Base-by-base conservation (phyloP, 2,113 vertebrate genomes). In the Plectropomus leopardus region DNA sequence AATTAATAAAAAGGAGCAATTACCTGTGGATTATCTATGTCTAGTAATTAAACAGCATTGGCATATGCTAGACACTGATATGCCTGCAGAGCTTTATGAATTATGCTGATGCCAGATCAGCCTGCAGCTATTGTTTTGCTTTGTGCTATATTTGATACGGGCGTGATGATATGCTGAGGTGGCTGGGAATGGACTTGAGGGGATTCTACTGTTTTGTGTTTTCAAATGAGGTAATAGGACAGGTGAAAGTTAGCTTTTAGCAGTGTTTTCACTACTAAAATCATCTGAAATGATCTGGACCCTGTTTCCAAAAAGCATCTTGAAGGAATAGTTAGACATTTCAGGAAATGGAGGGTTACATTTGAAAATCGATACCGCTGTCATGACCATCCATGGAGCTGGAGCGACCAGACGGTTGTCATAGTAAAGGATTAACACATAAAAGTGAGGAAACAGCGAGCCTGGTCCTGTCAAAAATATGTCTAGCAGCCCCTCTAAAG, bases 1-100 rank as follows among this genome's bases (percentile, higher is more conserved):
- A 91, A 93, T 86, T 63, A 86, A 92, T 92, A 88, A 91, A 90
- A 81, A 63, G 51, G 70, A 88, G 78, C 90, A 93, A 94, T 93
- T 92, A 93, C 90, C 82, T 92, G 85, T 79, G 87, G 91, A 92
- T 92, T 87, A 93, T 89, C 84, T 85, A 70, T 13, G 67, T 59
- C 48, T 67, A 76, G 81, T 92, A 89, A 92, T 93, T 93, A 92
- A 90, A 91, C 70, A 86, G 81, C 85, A 81, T 30, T 82, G 77
- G 68, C 83, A 84, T 86, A 76, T 90, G 84, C 36, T 54, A 85
- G 91, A 91, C 77, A 90, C 67, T 79, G 83, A 88, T 82, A 74
- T 70, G 78, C 79, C 79, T 59, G 58, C 51, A 68, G 67, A 90
- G 80, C 72, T 66, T 90, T 82, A 76, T 75, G 76, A 90, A 83